Evolutionary conservation across 2,888 invertebrate genomes (phyloP), one percentile per base, ranked within the genome.

Genomic region (Hanleya hanleyi): DNA sequence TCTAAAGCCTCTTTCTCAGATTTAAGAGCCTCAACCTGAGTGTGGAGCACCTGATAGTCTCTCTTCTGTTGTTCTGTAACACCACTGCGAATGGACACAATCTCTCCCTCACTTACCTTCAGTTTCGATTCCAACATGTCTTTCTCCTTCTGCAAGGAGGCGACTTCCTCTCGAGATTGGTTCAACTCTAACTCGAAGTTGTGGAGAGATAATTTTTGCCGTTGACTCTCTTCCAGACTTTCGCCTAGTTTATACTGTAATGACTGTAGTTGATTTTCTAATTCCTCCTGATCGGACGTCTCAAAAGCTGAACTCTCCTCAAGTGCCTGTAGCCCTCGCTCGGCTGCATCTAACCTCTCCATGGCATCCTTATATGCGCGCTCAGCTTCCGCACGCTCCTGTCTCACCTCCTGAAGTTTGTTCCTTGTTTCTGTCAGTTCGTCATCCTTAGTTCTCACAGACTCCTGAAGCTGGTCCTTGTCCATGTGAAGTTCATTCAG

Each of bases 401-500:
- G 64, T 18, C 18, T 36, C 12, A 82, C 67, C 32, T 78, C 71
- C 68, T 82, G 83, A 15, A 85, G 64, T 66, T 80, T 82, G n/a
- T 67, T 69, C 9, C 77, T 70, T 69, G 83, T 84, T 32, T 75
- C 76, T 37, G 73, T 74, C 7, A 80, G 38, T 36, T 83, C 80
- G 51, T 79, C 76, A 72, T 82, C 75, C 26, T 72, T 70, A 41
- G 71, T 69, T 33, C 66, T 69, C 38, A 86, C 67, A 32, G 79
- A 77, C 12, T 81, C 79, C 67, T 81, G 71, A 36, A 86, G 74
- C 50, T 88, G 87, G 68, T 84, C 80, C 50, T 86, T 86, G 71
- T 88, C 87, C 87, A 87, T 88, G 72, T 88, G 87, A 5, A 87
- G 73, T 64, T 87, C 83, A 78, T 88, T 87, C 15, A 88, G 73